A percentile compares a stretch with the other conserved stretches of the same genome.
Evolutionary conservation across 2,888 invertebrate genomes (phyloP).

Genomic region (Trachelus troglodyta): DNA sequence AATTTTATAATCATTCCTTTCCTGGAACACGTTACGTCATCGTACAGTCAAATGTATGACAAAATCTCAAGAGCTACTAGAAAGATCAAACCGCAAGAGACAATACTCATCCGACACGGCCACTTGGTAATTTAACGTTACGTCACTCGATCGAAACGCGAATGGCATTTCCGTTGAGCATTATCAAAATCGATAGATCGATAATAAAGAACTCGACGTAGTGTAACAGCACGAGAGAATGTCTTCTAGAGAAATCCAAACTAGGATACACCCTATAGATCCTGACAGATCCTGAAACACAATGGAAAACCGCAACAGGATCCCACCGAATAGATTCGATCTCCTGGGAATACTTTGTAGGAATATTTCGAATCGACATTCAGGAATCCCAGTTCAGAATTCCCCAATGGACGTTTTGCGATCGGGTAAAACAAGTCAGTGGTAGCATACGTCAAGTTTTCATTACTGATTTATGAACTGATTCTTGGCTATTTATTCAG

Average conservation of each 20-base stretch:
- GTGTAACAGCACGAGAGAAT: background rate
- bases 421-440: background rate
- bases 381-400: background rate
- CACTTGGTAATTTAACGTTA: background rate
- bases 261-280: conserved; percentile 12
- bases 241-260: background rate
- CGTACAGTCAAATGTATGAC: background rate
- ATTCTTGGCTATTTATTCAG: background rate
- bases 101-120: background rate
- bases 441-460: background rate
- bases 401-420: background rate
- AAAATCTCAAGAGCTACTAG: background rate
- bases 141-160: background rate
- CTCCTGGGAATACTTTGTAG: conserved; percentile 5
- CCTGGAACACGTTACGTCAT: background rate
- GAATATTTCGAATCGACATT: background rate
- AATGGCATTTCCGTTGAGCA: background rate
- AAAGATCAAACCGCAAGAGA: conserved; percentile 5
- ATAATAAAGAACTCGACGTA: conserved; percentile 9
- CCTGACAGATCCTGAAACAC: conserved; percentile 25
- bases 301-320: conserved; percentile 33
- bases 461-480: background rate
- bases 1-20: background rate
- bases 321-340: conserved; percentile 33
- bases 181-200: conserved; percentile 29